phyloP scores from a whole-genome alignment of 64 coral and sea anemone species.

The Actinia tenebrosa region DNA sequence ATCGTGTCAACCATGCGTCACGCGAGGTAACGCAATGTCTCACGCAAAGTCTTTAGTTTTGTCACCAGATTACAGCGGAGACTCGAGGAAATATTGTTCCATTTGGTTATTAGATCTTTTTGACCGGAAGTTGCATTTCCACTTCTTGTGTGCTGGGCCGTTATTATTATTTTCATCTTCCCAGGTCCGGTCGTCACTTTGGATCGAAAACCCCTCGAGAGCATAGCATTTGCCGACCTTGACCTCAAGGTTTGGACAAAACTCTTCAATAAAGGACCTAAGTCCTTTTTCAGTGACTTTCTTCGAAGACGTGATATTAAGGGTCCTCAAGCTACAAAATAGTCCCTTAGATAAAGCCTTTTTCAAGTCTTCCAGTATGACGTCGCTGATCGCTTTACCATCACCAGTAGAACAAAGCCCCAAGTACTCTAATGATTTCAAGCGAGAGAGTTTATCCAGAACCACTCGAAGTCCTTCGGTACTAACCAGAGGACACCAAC shows the following conservation, averaged over 20 bases:
- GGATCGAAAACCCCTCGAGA: not conserved
- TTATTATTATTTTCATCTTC: not conserved
- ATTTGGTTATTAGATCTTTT: not conserved
- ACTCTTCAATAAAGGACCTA: not conserved
- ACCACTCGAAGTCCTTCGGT: slow-evolving; percentile 26
- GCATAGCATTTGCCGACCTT: not conserved
- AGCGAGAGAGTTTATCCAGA: slow-evolving; percentile 28
- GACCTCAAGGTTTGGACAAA: not conserved
- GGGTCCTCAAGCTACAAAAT: not conserved
- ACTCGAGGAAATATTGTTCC: not conserved
- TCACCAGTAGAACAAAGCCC: slow-evolving; percentile 39
- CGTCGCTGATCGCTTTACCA: slow-evolving; percentile 24
- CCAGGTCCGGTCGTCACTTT: not conserved
- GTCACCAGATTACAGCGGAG: not conserved
- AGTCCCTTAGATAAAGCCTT: not conserved
- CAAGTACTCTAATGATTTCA: slow-evolving; percentile 38
- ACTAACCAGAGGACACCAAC: slow-evolving; percentile 57
- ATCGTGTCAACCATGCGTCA: not conserved
- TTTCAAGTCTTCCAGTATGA: slow-evolving; percentile 24
- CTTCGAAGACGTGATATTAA: not conserved
- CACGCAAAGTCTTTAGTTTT: too few relatives aligned
- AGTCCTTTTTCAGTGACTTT: slow-evolving; percentile 4
- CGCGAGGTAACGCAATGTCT: not conserved
- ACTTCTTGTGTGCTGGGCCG: not conserved
- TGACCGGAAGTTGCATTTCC: not conserved